Evolutionary conservation across 1,140 invertebrate genomes (phyloP), one percentile per base, ranked within the genome.

Genomic region (Varroa destructor): DNA sequence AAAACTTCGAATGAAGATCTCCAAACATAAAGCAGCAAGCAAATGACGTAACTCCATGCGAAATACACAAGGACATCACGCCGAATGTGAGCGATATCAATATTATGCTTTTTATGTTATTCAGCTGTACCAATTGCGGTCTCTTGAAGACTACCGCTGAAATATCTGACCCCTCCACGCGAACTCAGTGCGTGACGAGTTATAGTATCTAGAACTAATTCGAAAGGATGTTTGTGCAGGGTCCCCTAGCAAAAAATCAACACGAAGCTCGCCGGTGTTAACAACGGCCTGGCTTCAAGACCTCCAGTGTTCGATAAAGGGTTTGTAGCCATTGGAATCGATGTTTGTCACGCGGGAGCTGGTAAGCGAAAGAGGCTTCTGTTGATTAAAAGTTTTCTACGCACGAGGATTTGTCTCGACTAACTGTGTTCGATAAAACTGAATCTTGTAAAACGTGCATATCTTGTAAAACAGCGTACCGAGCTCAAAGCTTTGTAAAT

Each of bases 141-240:
- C 77, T 78, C 58, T 77, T 92, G 0, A 93, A 93, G 78, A 84
- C 87, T 75, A 80, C 83, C 6, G 86, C 88, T 0, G 91, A 94
- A 80, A 77, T 88, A 0, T 36, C 61, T 3, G 77, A 82, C 1
- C 79, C 88, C 57, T 89, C 89, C 3, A 81, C 91, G 56, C 77
- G 91, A 14, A 93, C 91, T 0, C 90, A 93, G 75, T 93, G 90
- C 76, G 81, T 94, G 8, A 88, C 76, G 12, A 67, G 40, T 46
- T 2, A 36, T 37, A 51, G 46, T 51, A 51, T 5, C 46, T 12
- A 67, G 37, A 67, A n/a, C 12, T 36, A 67, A 37, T 67, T 67
- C 61, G 40, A 67, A 2, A 2, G 12, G 37, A 67, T 67, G 61
- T 67, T 67, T 8, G 61, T 37, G 46, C 12, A 14, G 61, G 40